phyloP scores from a whole-genome alignment of 2,797 vertebrate genomes.

The Acanthornis magna region DNA sequence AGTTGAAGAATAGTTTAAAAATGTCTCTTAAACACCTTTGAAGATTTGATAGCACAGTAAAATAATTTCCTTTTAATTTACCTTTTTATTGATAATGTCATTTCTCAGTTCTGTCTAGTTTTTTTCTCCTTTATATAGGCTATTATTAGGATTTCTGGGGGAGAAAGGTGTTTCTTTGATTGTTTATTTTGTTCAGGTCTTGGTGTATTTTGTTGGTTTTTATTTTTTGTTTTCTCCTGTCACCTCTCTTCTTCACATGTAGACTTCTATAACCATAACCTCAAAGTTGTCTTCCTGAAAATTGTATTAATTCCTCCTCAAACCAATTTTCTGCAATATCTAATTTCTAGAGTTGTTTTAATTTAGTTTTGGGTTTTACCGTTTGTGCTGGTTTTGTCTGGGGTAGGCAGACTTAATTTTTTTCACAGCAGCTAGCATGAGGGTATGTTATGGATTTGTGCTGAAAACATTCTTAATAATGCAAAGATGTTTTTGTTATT shows the following conservation, averaged over 20 bases:
- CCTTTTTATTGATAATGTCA: background rate
- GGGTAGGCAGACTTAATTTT: background rate
- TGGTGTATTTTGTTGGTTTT: background rate
- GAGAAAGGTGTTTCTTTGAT: fast-evolving
- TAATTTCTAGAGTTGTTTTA: background rate
- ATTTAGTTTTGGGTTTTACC: background rate
- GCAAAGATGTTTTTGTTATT: background rate
- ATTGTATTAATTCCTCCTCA: background rate
- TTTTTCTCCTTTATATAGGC: background rate
- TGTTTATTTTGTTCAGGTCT: background rate
- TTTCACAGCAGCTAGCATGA: background rate
- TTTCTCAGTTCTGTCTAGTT: background rate
- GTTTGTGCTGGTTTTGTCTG: background rate
- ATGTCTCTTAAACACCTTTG: background rate
- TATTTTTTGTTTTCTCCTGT: background rate
- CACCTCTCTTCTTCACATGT: background rate
- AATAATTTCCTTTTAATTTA: background rate
- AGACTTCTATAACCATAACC: background rate
- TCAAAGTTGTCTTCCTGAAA: background rate
- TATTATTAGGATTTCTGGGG: background rate
- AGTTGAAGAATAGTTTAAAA: background rate
- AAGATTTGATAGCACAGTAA: background rate
- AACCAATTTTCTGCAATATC: background rate
- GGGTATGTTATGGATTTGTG: background rate
- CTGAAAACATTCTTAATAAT: background rate